Percentiles rank a stretch among this genome's conserved stretches.
These are phyloP conservation scores for Ceratosolen solmsi DNA, from an alignment of 1,140 invertebrate species.

Conservation along the genomic window DNA sequence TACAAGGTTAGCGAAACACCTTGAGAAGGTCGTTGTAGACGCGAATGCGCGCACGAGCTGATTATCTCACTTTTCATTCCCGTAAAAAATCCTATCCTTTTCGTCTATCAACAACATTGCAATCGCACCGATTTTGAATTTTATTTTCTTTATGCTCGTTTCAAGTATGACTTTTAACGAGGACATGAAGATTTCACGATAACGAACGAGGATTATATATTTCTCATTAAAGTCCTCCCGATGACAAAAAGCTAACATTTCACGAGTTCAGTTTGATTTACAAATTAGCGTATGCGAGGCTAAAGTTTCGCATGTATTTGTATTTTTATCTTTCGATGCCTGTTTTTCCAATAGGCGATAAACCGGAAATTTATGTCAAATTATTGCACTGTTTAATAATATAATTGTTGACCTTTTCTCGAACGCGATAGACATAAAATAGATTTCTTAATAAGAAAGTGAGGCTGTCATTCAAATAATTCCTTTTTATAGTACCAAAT, in stretches of 20 bases:
- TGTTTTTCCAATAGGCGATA: neutral
- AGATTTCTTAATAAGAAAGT: neutral
- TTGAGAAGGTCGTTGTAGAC: conserved; percentile 32
- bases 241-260: neutral
- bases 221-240: neutral
- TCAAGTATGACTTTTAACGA: neutral
- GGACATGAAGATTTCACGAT: neutral
- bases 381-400: neutral
- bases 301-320: neutral
- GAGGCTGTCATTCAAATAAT: neutral
- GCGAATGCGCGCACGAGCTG: neutral
- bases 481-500: neutral
- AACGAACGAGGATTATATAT: neutral
- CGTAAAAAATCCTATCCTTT: neutral
- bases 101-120: neutral
- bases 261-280: neutral
- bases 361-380: neutral
- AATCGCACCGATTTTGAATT: neutral
- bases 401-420: neutral
- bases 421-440: neutral
- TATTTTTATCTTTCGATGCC: neutral
- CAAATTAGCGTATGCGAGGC: neutral
- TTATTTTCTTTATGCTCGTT: neutral
- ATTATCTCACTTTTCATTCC: conserved; percentile 18
- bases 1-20: neutral